Evolutionary conservation across 1,140 invertebrate species (phyloP).

Genomic region (Lordiphosa collinella): DNA sequence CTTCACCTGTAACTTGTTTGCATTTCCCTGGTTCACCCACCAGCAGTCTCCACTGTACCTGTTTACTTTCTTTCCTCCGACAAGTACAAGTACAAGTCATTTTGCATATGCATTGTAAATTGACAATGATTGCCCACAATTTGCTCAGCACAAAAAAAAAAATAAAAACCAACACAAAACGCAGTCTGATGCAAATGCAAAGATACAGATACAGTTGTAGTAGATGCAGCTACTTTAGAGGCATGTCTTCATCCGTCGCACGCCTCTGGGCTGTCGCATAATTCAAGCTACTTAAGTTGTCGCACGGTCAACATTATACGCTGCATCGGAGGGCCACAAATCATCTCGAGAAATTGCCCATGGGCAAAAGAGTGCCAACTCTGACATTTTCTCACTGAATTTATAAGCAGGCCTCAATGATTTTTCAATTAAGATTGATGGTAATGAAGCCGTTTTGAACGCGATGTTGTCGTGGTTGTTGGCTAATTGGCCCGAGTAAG

Average conservation of each 20-base stretch:
- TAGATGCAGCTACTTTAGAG: constrained; percentile 20
- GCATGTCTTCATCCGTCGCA: constrained; percentile 17
- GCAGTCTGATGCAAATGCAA: constrained; percentile 21
- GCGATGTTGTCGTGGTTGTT: constrained; percentile 16
- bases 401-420: constrained; percentile 49
- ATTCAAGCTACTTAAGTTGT: constrained; percentile 68
- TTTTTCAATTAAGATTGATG: constrained; percentile 76
- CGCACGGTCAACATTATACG: constrained; percentile 46
- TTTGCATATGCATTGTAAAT: constrained; percentile 66
- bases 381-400: constrained; percentile 47
- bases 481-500: constrained; percentile 51
- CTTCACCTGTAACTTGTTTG: no score
- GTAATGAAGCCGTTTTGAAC: constrained; percentile 61
- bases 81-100: constrained; percentile 40
- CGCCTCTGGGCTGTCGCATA: constrained; percentile 48
- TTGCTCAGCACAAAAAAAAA: constrained; percentile 47
- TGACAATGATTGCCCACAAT: constrained; percentile 76
- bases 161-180: constrained; percentile 16
- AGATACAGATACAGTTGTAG: constrained; percentile 13
- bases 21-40: no score
- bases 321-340: constrained; percentile 36
- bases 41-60: constrained; percentile 31
- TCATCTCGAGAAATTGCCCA: constrained; percentile 26
- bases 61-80: constrained; percentile 26
- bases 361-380: constrained; percentile 3